Conservation (phyloP, 2,113 vertebrate genomes). For the Gasterosteus nipponicus region DNA sequence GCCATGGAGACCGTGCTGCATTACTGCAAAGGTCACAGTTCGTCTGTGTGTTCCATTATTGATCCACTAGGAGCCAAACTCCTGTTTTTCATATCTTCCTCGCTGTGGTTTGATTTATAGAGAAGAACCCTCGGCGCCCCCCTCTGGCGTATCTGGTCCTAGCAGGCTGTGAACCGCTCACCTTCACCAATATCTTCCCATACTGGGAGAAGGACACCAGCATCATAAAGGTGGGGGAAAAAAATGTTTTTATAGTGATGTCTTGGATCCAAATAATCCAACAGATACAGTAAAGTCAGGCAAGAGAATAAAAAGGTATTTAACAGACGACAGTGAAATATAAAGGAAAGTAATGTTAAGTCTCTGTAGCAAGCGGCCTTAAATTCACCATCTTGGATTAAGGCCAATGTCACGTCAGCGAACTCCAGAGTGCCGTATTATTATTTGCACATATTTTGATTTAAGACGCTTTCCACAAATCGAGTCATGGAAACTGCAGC, state of each 20-base stretch:
- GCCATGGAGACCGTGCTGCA: conserved; percentile 84
- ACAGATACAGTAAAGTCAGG: neutral
- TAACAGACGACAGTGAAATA: neutral
- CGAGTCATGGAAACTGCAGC: neutral
- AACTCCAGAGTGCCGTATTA: neutral
- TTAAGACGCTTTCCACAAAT: neutral
- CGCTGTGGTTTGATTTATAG: conserved; percentile 57
- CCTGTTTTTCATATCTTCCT: too few relatives aligned
- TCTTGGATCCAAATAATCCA: conserved; percentile 10
- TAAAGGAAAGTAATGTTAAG: neutral
- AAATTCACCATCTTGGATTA: neutral
- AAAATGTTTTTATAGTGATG: too few relatives aligned
- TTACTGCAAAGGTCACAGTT: conserved; percentile 84
- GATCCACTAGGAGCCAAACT: neutral
- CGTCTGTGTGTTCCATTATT: neutral
- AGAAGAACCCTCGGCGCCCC: conserved; percentile 81
- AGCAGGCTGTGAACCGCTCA: conserved; percentile 83
- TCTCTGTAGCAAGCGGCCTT: neutral
- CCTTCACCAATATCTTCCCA: conserved; percentile 86
- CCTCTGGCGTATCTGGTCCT: conserved; percentile 82
- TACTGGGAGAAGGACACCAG: conserved; percentile 79
- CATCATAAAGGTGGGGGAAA: conserved; percentile 71
- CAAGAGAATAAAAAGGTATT: neutral
- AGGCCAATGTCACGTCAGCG: neutral
- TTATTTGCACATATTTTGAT: neutral